These are phyloP conservation scores for Nebria brevicollis DNA, from an alignment of 2,888 invertebrate genomes.

Conservation along the genomic window DNA sequence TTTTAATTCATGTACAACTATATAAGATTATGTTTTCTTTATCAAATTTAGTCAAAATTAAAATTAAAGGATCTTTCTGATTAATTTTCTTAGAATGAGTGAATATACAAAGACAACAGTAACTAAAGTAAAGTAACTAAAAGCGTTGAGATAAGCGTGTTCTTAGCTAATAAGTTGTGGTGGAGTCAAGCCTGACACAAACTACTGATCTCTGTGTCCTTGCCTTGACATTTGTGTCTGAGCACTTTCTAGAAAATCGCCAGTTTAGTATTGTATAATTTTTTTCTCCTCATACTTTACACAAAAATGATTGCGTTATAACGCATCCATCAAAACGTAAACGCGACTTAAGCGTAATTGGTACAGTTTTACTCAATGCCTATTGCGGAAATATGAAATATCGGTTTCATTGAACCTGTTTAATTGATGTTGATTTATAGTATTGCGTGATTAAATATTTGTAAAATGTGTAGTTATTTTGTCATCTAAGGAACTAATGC, in stretches of 20 bases:
- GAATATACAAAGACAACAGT: too few species aligned
- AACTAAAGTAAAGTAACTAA: too few species aligned
- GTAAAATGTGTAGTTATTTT: background rate
- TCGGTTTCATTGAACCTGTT: background rate
- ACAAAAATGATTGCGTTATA: conserved; percentile 13
- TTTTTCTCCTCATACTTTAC: conserved; percentile 12
- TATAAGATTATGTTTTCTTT: too few species aligned
- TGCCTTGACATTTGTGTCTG: conserved; percentile 29
- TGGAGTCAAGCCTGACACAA: background rate
- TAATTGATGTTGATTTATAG: background rate
- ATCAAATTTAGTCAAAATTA: too few species aligned
- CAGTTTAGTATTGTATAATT: conserved; percentile 23
- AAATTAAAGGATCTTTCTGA: too few species aligned
- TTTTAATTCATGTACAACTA: too few species aligned
- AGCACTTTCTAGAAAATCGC: conserved; percentile 30
- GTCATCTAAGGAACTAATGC: conserved; percentile 5
- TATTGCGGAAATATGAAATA: background rate
- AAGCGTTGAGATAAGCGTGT: background rate
- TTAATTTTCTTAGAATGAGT: too few species aligned
- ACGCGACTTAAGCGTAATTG: background rate
- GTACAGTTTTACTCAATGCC: background rate
- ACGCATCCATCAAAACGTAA: background rate
- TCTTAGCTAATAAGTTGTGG: background rate
- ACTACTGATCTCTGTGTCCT: conserved; percentile 10
- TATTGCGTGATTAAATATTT: background rate